Evolutionary conservation across 1,140 invertebrate genomes (phyloP).

Genomic region (Atta colombica): DNA sequence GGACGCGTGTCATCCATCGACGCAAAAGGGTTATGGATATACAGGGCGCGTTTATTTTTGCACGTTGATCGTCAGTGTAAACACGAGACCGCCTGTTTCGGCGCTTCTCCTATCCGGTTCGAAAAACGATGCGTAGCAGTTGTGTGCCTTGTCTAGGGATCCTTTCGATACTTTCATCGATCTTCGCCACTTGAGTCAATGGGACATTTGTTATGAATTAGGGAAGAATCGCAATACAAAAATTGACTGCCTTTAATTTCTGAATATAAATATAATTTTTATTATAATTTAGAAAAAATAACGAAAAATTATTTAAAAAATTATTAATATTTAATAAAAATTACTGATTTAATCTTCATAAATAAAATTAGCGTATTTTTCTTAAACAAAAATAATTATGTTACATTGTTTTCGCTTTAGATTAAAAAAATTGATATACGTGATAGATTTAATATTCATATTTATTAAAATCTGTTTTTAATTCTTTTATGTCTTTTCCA

Average conservation of each 20-base stretch:
- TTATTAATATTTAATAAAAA: slow-evolving; percentile 4
- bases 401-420: background rate
- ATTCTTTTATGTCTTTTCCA: background rate
- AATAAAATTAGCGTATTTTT: background rate
- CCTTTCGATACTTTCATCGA: background rate
- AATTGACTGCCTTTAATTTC: background rate
- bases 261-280: background rate
- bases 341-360: background rate
- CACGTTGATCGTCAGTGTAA: slow-evolving; percentile 70
- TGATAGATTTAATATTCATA: background rate
- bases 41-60: slow-evolving; percentile 65
- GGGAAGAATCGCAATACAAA: background rate
- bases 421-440: background rate
- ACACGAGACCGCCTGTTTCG: slow-evolving; percentile 53
- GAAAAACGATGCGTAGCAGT: slow-evolving; percentile 21
- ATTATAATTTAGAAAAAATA: background rate
- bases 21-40: slow-evolving; percentile 20
- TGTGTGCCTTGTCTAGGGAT: background rate
- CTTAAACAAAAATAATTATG: background rate
- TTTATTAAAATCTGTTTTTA: background rate
- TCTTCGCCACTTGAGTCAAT: background rate
- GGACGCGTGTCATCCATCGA: slow-evolving; percentile 34
- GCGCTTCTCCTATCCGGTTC: slow-evolving; percentile 38
- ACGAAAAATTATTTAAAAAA: background rate
- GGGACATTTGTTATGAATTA: slow-evolving; percentile 14